Conservation (phyloP, 2,888 invertebrate species). For the Caenorhabditis afra region DNA sequence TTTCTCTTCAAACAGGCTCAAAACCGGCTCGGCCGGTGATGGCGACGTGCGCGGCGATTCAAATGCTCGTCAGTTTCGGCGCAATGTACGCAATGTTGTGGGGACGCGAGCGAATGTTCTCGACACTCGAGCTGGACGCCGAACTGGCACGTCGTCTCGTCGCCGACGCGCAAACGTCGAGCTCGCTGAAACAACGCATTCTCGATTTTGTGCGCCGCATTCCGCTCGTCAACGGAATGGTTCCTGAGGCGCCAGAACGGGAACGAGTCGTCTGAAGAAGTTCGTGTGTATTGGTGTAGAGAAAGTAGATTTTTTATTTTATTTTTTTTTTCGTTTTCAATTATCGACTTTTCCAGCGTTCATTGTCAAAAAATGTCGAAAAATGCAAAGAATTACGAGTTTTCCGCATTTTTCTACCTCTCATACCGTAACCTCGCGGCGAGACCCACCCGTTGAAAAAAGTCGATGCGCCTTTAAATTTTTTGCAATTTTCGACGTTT, state of each 20-base stretch:
- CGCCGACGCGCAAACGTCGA: conserved; percentile 56
- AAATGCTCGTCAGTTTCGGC: conserved; percentile 67
- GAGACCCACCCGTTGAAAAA: too few relatives aligned
- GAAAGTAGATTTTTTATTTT: background rate
- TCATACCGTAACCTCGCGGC: too few relatives aligned
- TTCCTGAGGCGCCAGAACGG: conserved; percentile 65
- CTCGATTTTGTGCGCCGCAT: conserved; percentile 59
- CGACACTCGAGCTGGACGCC: conserved; percentile 74
- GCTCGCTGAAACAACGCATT: conserved; percentile 58
- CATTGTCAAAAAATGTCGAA: conserved; percentile 34
- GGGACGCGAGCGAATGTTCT: conserved; percentile 74
- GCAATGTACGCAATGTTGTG: conserved; percentile 72
- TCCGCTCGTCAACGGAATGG: conserved; percentile 62
- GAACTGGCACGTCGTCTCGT: conserved; percentile 69
- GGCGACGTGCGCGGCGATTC: conserved; percentile 53
- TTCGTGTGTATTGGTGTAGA: background rate
- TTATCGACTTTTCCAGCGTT: conserved; percentile 21
- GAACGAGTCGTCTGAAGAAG: conserved; percentile 50
- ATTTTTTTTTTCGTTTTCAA: conserved; percentile 17
- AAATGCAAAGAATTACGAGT: too few relatives aligned
- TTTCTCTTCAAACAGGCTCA: conserved; percentile 55
- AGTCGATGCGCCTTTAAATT: too few relatives aligned
- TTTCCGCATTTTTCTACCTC: too few relatives aligned
- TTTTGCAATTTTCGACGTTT: too few relatives aligned
- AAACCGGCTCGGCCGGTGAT: conserved; percentile 62